Percentiles rank a stretch among this genome's conserved stretches.
phyloP scores from a whole-genome alignment of 37 sponge, comb jelly and placozoan genomes.

The Cladorhizidae sp. region DNA sequence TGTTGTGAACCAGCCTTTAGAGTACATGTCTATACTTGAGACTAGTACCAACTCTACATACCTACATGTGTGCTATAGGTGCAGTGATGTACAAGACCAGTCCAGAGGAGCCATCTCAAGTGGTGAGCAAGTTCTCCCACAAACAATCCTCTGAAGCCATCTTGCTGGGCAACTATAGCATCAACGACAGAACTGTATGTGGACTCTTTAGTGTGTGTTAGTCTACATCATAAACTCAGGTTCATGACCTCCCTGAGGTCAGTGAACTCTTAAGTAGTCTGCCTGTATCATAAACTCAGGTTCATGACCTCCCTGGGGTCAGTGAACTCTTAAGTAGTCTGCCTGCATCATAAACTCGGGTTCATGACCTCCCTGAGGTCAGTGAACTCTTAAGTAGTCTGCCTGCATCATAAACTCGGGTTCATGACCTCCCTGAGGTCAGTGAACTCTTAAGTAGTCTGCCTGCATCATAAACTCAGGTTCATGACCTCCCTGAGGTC shows the following conservation, averaged over 20 bases:
- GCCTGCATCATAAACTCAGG: too few relatives aligned
- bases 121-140: slow-evolving; percentile 41
- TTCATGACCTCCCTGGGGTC: too few relatives aligned
- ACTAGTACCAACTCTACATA: too few relatives aligned
- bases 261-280: background rate
- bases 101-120: slow-evolving; percentile 56
- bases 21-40: too few relatives aligned
- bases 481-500: too few relatives aligned
- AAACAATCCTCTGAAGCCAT: slow-evolving; percentile 48
- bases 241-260: too few relatives aligned
- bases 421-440: too few relatives aligned
- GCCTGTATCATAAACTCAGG: background rate
- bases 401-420: background rate
- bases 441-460: too few relatives aligned
- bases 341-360: background rate
- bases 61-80: slow-evolving; percentile 28
- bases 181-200: slow-evolving; percentile 27
- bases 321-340: background rate
- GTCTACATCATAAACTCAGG: background rate
- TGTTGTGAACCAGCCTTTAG: too few relatives aligned
- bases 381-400: background rate
- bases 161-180: slow-evolving; percentile 40
- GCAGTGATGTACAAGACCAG: slow-evolving; percentile 69
- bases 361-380: too few relatives aligned
- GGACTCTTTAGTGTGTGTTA: background rate